phyloP scores from a whole-genome alignment of 2,888 invertebrate genomes.

The Linyphia triangularis region DNA sequence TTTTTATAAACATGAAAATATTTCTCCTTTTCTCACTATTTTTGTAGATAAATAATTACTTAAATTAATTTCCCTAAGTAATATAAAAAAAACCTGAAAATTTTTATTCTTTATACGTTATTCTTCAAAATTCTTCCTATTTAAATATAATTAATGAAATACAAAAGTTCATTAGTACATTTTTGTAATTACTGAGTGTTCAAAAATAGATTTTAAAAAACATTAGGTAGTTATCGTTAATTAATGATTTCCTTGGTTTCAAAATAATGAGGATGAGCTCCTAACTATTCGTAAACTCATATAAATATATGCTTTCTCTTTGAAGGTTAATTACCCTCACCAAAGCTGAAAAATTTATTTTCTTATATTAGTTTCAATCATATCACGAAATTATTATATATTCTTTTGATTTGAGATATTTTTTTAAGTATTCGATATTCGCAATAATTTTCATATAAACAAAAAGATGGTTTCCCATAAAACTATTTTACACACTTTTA shows the following conservation, averaged over 20 bases:
- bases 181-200: background rate
- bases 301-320: background rate
- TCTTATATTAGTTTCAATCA: background rate
- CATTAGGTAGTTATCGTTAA: background rate
- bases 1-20: no score
- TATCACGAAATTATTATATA: background rate
- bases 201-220: background rate
- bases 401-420: background rate
- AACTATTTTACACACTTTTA: no score
- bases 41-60: no score
- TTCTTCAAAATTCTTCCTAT: no score
- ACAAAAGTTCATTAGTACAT: background rate
- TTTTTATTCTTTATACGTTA: no score
- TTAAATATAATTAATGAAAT: background rate
- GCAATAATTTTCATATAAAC: background rate
- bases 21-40: no score
- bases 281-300: background rate
- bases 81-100: no score
- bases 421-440: background rate
- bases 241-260: background rate
- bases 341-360: background rate
- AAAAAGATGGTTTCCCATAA: no score
- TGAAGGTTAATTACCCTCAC: background rate
- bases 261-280: conserved; percentile 5
- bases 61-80: no score